Evolutionary conservation across 2,888 invertebrate species (phyloP).

Genomic region (Leptinotarsa haldemani): DNA sequence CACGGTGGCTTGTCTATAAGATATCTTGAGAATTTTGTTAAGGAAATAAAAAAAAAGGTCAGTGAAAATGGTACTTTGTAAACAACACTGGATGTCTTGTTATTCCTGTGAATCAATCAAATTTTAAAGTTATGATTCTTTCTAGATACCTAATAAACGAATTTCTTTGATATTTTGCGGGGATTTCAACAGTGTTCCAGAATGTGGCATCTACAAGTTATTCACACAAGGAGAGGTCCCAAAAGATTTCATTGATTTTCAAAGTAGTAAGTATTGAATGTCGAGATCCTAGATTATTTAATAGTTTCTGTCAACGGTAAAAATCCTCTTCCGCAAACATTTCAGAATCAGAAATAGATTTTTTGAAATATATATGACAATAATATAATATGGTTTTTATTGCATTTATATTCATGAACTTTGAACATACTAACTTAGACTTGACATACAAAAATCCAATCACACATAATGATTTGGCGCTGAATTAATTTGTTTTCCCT

Average conservation of each 20-base stretch:
- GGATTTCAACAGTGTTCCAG: constrained; percentile 92
- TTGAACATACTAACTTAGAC: too few species aligned
- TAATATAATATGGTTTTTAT: too few species aligned
- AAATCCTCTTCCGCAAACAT: too few species aligned
- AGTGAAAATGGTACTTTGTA: constrained; percentile 17
- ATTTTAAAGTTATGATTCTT: neutral
- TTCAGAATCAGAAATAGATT: too few species aligned
- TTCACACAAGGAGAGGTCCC: constrained; percentile 78
- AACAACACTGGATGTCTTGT: neutral
- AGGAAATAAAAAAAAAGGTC: constrained; percentile 63
- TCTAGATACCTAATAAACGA: constrained; percentile 63
- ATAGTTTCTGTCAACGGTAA: too few species aligned
- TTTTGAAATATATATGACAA: too few species aligned
- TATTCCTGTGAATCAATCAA: neutral
- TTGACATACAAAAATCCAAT: too few species aligned
- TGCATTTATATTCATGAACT: too few species aligned
- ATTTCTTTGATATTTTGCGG: constrained; percentile 87
- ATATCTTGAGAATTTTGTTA: constrained; percentile 74
- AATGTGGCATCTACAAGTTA: constrained; percentile 84
- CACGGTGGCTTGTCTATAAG: constrained; percentile 82
- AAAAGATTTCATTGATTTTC: constrained; percentile 79
- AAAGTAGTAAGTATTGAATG: constrained; percentile 73
- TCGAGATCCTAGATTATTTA: too few species aligned
- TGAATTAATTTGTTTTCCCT: too few species aligned
- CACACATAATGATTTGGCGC: too few species aligned